Conservation (phyloP, 2,113 vertebrate genomes). For the Malurus alboscapulatus region DNA sequence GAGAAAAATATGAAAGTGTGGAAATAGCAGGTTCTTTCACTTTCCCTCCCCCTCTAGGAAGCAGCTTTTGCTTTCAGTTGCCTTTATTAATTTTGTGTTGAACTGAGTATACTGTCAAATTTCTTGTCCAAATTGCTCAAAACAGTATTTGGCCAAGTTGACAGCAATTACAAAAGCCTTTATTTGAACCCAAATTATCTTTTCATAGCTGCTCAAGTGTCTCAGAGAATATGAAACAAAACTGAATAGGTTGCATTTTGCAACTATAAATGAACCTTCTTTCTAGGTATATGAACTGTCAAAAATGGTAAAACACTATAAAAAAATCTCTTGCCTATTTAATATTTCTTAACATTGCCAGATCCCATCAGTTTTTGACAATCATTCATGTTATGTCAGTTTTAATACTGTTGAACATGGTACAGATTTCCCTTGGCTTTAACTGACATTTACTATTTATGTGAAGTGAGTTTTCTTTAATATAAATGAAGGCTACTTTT, state of each 20-base stretch:
- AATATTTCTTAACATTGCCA: constrained; percentile 35
- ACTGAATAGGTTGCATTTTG: constrained; percentile 24
- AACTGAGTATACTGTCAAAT: constrained; percentile 14
- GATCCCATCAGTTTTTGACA: constrained; percentile 32
- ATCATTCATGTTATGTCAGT: constrained; percentile 38
- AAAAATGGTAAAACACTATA: constrained; percentile 15
- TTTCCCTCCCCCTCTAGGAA: background rate
- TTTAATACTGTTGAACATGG: constrained; percentile 14
- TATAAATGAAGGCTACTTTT: background rate
- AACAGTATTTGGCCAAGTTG: constrained; percentile 29
- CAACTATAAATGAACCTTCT: constrained; percentile 20
- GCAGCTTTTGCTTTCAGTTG: background rate
- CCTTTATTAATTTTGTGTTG: constrained; percentile 13
- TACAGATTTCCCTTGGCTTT: constrained; percentile 36
- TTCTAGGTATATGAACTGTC: constrained; percentile 31
- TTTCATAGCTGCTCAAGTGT: constrained; percentile 29
- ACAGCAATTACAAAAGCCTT: constrained; percentile 39
- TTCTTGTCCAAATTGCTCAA: constrained; percentile 5
- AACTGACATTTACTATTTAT: constrained; percentile 1
- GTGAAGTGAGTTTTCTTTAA: background rate
- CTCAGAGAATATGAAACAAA: constrained; percentile 26
- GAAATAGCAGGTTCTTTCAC: background rate
- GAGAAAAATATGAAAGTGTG: background rate
- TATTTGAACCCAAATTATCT: constrained; percentile 35
- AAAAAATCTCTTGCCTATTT: constrained; percentile 16